phyloP scores from a whole-genome alignment of 2,888 invertebrate genomes.

The Chymomyza procnemis region DNA sequence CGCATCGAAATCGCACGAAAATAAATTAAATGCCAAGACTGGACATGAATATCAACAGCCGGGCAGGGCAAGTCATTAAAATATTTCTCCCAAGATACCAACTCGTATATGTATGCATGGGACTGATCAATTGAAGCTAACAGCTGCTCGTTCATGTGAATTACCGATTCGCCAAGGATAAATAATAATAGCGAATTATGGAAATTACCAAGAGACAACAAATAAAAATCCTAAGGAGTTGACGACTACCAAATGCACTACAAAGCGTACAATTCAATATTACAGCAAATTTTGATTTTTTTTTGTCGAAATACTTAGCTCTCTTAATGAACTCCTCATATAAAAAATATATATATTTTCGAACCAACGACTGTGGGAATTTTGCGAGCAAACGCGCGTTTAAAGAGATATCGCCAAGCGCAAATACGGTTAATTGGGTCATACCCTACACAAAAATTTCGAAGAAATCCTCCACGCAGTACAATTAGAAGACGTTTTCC shows the following conservation, averaged over 20 bases:
- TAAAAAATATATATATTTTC: too few species aligned
- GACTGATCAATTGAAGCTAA: constrained; percentile 9
- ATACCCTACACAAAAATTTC: too few species aligned
- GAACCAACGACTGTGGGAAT: too few species aligned
- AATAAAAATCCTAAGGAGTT: background rate
- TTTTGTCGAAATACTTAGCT: too few species aligned
- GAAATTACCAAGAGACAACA: background rate
- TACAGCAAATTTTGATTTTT: too few species aligned
- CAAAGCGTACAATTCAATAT: too few species aligned
- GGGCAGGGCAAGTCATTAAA: background rate
- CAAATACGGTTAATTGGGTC: too few species aligned
- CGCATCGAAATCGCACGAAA: background rate
- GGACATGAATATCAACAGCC: background rate
- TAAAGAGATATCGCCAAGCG: too few species aligned
- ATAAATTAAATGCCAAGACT: background rate
- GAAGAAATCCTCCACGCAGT: too few species aligned
- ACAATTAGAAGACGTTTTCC: too few species aligned
- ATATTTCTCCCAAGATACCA: background rate
- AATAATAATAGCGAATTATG: constrained; percentile 19
- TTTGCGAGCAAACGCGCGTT: too few species aligned
- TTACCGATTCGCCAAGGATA: constrained; percentile 13
- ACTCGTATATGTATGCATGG: background rate
- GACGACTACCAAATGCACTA: background rate
- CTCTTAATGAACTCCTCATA: too few species aligned
- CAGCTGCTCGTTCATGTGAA: constrained; percentile 16